Evolutionary conservation across 2,797 vertebrate species (phyloP).

Genomic region (Lepilemur septentrionalis): DNA sequence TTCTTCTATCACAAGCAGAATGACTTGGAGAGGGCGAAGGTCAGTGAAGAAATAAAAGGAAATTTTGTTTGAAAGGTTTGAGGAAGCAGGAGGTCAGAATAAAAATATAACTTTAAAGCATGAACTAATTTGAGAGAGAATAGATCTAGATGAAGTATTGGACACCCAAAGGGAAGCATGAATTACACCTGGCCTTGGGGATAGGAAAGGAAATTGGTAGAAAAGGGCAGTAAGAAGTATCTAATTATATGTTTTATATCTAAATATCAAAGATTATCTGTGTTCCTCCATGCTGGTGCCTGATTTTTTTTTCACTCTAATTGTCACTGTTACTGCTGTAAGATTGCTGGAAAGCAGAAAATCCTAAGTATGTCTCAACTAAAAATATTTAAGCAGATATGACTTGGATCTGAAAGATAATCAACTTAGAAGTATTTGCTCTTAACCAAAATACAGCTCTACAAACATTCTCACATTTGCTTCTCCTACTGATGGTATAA

Average conservation of each 20-base stretch:
- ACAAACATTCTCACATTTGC: neutral
- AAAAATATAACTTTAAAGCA: constrained; percentile 6
- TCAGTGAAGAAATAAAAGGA: neutral
- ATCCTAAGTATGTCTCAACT: constrained; percentile 35
- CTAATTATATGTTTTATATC: neutral
- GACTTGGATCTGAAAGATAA: constrained; percentile 48
- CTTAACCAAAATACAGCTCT: constrained; percentile 2
- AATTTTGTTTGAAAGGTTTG: neutral
- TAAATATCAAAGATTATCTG: neutral
- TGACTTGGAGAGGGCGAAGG: neutral
- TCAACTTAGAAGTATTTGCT: constrained; percentile 33
- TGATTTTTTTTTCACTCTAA: neutral
- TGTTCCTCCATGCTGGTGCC: neutral
- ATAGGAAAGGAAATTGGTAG: neutral
- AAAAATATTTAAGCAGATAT: constrained; percentile 51
- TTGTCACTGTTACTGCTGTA: constrained; percentile 39
- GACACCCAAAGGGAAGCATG: neutral
- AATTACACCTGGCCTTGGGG: neutral
- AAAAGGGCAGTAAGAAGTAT: neutral
- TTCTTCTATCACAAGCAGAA: neutral
- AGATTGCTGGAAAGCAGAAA: constrained; percentile 51
- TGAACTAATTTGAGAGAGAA: neutral
- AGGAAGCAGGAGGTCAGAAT: constrained; percentile 20
- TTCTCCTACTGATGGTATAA: neutral
- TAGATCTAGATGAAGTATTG: neutral